Percentiles rank a stretch among this genome's conserved stretches.
Evolutionary conservation across 2,888 invertebrate species (phyloP).

Genomic region (Nomada lathburiana): DNA sequence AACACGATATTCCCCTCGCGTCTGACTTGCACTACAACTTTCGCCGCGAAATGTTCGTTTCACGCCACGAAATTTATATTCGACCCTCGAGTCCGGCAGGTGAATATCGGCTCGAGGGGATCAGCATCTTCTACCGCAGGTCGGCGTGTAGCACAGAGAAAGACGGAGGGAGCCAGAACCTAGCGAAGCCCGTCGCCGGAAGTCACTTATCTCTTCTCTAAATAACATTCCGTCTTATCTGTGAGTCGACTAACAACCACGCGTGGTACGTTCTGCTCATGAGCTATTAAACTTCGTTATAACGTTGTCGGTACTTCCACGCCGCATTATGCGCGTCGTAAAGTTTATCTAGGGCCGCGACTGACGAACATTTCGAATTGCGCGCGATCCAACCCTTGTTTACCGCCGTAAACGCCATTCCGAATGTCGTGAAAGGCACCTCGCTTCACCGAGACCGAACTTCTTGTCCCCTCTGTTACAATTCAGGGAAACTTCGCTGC

Average conservation of each 20-base stretch:
- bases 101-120: conserved; percentile 43
- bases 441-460: neutral
- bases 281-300: conserved; percentile 66
- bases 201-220: conserved; percentile 53
- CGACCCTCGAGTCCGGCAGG: conserved; percentile 25
- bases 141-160: neutral
- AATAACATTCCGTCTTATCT: conserved; percentile 60
- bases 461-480: conserved; percentile 6
- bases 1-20: neutral
- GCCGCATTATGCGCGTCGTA: conserved; percentile 55
- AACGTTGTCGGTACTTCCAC: conserved; percentile 33
- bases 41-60: neutral
- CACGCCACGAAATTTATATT: conserved; percentile 36
- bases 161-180: neutral
- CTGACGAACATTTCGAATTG: conserved; percentile 32
- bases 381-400: conserved; percentile 49
- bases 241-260: conserved; percentile 36
- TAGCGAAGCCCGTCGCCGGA: conserved; percentile 21
- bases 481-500: neutral
- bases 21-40: neutral
- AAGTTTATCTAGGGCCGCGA: conserved; percentile 53
- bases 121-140: conserved; percentile 16
- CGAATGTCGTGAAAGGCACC: conserved; percentile 26
- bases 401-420: conserved; percentile 26
- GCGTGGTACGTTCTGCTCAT: conserved; percentile 35